Evolutionary conservation across 1,140 invertebrate genomes (phyloP).

Genomic region (Orussus abietinus): DNA sequence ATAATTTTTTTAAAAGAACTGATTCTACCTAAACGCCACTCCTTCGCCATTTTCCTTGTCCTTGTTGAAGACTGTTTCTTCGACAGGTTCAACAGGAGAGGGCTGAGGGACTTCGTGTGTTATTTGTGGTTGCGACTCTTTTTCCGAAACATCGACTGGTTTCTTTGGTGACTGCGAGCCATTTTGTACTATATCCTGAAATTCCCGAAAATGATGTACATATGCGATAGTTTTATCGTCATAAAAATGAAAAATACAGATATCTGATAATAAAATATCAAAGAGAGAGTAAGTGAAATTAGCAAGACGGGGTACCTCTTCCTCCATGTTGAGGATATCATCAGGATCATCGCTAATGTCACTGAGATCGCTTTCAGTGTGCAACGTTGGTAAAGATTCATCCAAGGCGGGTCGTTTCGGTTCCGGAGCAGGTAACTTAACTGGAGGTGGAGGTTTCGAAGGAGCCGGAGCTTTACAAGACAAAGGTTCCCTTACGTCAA

Average conservation of each 20-base stretch:
- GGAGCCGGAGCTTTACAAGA: too few relatives aligned
- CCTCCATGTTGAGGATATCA: constrained; percentile 76
- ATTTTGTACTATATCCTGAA: too few relatives aligned
- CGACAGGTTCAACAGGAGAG: constrained; percentile 22
- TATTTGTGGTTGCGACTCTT: constrained; percentile 22
- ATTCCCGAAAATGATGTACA: too few relatives aligned
- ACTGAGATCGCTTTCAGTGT: constrained; percentile 70
- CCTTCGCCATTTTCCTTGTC: constrained; percentile 30
- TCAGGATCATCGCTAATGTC: constrained; percentile 85
- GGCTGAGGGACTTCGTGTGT: constrained; percentile 28
- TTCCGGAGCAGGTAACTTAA: constrained; percentile 51
- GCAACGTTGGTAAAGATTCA: constrained; percentile 56
- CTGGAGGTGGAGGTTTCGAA: too few relatives aligned
- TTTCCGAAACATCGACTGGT: constrained; percentile 21
- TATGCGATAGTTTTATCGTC: too few relatives aligned
- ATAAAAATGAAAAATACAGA: too few relatives aligned
- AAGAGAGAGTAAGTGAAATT: constrained; percentile 8
- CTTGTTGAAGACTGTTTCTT: constrained; percentile 27
- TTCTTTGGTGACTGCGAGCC: constrained; percentile 5
- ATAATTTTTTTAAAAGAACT: constrained; percentile 21
- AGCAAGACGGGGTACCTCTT: constrained; percentile 45
- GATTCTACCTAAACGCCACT: constrained; percentile 21
- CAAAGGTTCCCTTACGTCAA: constrained; percentile 45
- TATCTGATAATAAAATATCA: too few relatives aligned
- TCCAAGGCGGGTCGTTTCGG: constrained; percentile 50